These are phyloP conservation scores for Cerastoderma edule DNA, from an alignment of 2,888 invertebrate genomes.

Conservation along the genomic window DNA sequence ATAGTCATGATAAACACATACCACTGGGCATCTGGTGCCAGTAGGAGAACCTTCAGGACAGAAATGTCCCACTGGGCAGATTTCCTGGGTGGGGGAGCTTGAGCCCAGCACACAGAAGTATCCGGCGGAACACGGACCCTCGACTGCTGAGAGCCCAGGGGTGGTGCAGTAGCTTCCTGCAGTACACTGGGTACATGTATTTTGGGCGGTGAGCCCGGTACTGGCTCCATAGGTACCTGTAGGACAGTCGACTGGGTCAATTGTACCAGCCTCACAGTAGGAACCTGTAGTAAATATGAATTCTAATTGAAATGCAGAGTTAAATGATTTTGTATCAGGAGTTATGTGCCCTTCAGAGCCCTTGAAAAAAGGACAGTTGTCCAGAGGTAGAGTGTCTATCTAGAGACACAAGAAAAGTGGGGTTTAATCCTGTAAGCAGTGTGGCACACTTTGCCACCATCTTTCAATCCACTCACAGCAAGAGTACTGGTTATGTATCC, in stretches of 20 bases:
- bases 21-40: slow-evolving; percentile 77
- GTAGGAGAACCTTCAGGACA: slow-evolving; percentile 75
- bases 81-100: slow-evolving; percentile 61
- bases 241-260: slow-evolving; percentile 75
- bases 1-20: no score
- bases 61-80: slow-evolving; percentile 75
- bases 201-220: slow-evolving; percentile 68
- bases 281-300: slow-evolving; percentile 70
- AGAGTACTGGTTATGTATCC: no score
- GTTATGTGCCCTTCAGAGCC: no score
- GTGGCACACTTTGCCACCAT: no score
- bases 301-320: no score
- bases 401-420: no score
- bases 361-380: no score
- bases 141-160: slow-evolving; percentile 66
- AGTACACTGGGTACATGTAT: slow-evolving; percentile 78
- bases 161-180: slow-evolving; percentile 76
- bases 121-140: slow-evolving; percentile 75
- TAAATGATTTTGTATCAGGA: no score
- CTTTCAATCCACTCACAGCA: no score
- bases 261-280: slow-evolving; percentile 79
- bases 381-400: no score
- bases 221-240: slow-evolving; percentile 79
- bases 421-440: no score
- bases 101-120: slow-evolving; percentile 80